phyloP scores from a whole-genome alignment of 64 coral and sea anemone genomes.

The Orbicella faveolata region DNA sequence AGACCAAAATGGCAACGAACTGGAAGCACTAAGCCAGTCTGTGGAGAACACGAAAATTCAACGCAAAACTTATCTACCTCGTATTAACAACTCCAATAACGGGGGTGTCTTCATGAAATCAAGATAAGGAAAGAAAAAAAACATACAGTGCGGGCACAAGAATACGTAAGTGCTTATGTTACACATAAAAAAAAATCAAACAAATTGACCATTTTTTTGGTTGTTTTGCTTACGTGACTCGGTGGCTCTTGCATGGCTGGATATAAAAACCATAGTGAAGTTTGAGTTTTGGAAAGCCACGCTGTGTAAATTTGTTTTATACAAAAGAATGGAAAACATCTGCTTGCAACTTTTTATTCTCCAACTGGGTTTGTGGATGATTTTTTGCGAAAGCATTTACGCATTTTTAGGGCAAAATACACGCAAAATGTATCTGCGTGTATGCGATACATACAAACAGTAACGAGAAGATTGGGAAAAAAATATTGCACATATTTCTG shows the following conservation, averaged over 20 bases:
- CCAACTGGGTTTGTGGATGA: neutral
- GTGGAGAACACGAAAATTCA: conserved; percentile 5
- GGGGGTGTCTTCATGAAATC: conserved; percentile 21
- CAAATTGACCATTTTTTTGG: too few relatives aligned
- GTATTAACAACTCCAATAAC: conserved; percentile 45
- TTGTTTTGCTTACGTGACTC: too few relatives aligned
- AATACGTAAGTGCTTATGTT: too few relatives aligned
- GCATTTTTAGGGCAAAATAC: neutral
- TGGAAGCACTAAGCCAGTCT: neutral
- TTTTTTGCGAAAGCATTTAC: neutral
- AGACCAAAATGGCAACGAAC: neutral
- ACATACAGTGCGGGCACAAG: too few relatives aligned
- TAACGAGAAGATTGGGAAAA: neutral
- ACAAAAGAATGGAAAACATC: conserved; percentile 13
- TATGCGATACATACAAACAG: neutral
- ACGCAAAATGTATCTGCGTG: neutral
- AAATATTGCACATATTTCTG: neutral
- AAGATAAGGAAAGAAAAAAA: neutral
- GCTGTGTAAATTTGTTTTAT: neutral
- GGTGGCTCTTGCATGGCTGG: too few relatives aligned
- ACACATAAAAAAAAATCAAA: too few relatives aligned
- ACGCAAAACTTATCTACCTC: conserved; percentile 52
- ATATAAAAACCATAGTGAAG: neutral
- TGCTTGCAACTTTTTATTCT: neutral
- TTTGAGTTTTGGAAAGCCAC: conserved; percentile 5